Conservation (phyloP, 2,797 vertebrate species). For the Thaleichthys pacificus region DNA sequence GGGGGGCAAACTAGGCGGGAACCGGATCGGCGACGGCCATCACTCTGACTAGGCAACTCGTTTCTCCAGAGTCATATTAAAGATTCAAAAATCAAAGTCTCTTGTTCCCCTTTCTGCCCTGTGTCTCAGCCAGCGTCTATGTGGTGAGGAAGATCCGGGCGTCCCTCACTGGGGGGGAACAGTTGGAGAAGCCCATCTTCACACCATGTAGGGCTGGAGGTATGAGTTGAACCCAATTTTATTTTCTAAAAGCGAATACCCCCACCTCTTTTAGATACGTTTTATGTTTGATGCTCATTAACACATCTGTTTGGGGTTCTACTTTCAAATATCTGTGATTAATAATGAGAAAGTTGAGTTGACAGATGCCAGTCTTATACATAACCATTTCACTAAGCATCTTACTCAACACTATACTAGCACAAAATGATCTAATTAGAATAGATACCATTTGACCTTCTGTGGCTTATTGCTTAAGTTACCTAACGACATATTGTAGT, state of each 20-base stretch:
- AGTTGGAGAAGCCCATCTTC: constrained; percentile 45
- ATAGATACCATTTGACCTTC: no score
- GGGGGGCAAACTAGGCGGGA: no score
- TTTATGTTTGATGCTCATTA: no score
- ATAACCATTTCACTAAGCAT: no score
- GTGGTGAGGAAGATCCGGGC: constrained; percentile 74
- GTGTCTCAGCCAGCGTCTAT: constrained; percentile 57
- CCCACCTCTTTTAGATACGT: not conserved
- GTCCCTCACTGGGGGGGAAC: constrained; percentile 58
- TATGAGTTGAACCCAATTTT: constrained; percentile 21
- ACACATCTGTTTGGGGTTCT: no score
- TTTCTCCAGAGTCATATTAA: no score
- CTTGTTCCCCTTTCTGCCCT: constrained; percentile 11
- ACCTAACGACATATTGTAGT: not conserved
- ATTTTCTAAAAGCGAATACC: not conserved
- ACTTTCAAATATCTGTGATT: not conserved
- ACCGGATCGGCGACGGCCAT: no score
- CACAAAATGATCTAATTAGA: no score
- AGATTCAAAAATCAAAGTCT: not conserved
- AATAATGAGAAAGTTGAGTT: not conserved
- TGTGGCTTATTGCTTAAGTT: not conserved
- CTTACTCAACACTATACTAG: no score
- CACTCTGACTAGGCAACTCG: no score
- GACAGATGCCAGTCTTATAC: not conserved
- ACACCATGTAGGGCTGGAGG: constrained; percentile 62